phyloP scores from a whole-genome alignment of 2,797 vertebrate genomes.

The Gallinago stenura region DNA sequence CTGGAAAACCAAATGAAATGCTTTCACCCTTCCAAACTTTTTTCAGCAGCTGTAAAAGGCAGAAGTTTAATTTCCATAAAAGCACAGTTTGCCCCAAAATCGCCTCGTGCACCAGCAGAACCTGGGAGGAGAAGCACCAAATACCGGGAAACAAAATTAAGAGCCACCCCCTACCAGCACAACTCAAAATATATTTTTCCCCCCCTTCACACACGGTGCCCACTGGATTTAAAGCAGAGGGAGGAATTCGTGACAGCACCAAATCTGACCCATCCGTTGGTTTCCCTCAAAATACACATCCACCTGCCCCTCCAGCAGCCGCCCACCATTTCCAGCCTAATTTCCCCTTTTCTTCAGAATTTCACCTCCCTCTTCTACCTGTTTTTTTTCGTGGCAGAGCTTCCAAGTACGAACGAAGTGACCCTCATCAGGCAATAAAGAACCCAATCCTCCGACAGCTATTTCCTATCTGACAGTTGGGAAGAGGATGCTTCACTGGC shows the following conservation, averaged over 20 bases:
- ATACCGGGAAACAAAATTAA: background rate
- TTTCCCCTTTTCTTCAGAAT: background rate
- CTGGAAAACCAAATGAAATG: background rate
- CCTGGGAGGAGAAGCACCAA: background rate
- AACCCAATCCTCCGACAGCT: slow-evolving; percentile 47
- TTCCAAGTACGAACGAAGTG: slow-evolving; percentile 43
- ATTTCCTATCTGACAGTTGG: slow-evolving; percentile 56
- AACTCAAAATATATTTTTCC: rapidly evolving
- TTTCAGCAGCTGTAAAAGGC: background rate
- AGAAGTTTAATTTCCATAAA: background rate
- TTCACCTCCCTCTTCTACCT: background rate
- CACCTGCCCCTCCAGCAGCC: background rate
- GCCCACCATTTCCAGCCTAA: rapidly evolving
- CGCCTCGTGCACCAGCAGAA: background rate
- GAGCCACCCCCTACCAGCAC: background rate
- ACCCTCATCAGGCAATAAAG: slow-evolving; percentile 32
- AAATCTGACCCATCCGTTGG: background rate
- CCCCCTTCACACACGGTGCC: rapidly evolving
- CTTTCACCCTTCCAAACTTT: background rate
- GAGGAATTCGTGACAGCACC: background rate
- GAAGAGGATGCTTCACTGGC: slow-evolving; percentile 38
- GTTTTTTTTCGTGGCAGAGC: background rate
- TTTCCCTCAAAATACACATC: background rate
- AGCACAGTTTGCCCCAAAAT: background rate
- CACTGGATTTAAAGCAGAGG: background rate